phyloP scores from a whole-genome alignment of 2,888 invertebrate genomes.

The Esperia sulphurella region DNA sequence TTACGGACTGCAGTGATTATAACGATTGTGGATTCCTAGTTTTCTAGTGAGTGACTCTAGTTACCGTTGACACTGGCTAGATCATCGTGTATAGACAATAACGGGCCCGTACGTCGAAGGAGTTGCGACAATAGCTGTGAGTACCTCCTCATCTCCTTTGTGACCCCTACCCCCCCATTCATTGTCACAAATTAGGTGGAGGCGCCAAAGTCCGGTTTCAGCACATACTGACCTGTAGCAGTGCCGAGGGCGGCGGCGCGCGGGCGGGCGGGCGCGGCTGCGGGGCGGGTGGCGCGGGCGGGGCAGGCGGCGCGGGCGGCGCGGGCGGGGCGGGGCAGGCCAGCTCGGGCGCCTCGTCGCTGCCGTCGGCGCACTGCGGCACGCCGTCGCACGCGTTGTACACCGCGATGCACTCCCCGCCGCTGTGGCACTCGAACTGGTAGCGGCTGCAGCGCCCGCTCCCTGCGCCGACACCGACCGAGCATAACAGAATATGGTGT shows the following conservation, averaged over 20 bases:
- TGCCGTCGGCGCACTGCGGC: constrained; percentile 93
- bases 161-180: too few species aligned
- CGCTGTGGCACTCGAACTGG: constrained; percentile 92
- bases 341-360: constrained; percentile 93
- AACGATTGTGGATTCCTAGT: too few species aligned
- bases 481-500: too few species aligned
- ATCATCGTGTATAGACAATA: too few species aligned
- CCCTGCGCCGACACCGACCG: neutral
- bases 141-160: too few species aligned
- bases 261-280: constrained; percentile 14
- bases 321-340: constrained; percentile 81
- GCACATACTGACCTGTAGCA: neutral
- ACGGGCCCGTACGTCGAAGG: too few species aligned
- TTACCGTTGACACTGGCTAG: too few species aligned
- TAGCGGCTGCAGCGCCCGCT: constrained; percentile 85
- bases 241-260: constrained; percentile 3
- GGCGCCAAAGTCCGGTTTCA: too few species aligned
- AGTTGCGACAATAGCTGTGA: too few species aligned
- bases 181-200: too few species aligned
- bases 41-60: too few species aligned
- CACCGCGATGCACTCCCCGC: constrained; percentile 94
- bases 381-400: constrained; percentile 98
- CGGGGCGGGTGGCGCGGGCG: constrained; percentile 17
- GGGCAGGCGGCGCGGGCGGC: constrained; percentile 41
- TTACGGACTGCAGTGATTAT: too few species aligned